A percentile compares a stretch with the other conserved stretches of the same genome.
Evolutionary conservation across 2,113 vertebrate genomes (phyloP).

Genomic region (Epinephelus fuscoguttatus): DNA sequence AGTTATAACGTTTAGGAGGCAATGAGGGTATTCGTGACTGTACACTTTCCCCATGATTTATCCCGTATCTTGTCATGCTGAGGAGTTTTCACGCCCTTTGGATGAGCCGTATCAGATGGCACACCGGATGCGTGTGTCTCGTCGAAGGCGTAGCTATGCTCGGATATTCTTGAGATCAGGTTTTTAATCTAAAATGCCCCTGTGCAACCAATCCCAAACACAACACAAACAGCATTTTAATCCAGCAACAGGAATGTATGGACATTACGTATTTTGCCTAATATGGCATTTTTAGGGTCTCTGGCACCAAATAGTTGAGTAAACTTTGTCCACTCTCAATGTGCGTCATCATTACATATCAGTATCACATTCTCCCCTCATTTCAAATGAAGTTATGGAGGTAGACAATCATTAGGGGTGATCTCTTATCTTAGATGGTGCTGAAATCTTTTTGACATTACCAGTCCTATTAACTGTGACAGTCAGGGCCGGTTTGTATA

Average conservation of each 20-base stretch:
- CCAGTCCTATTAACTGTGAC: background rate
- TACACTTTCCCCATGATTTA: conserved; percentile 37
- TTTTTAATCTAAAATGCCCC: conserved; percentile 68
- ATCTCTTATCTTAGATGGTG: conserved; percentile 64
- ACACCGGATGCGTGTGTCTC: conserved; percentile 44
- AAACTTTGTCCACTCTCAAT: background rate
- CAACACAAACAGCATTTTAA: conserved; percentile 31
- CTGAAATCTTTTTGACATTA: conserved; percentile 33
- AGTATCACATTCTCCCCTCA: background rate
- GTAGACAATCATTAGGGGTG: conserved; percentile 19
- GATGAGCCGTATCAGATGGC: conserved; percentile 51
- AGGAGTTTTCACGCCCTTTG: conserved; percentile 57
- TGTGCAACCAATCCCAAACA: conserved; percentile 76
- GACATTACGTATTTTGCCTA: accelerated
- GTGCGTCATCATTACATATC: background rate
- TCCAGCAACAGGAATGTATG: background rate
- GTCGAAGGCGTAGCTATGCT: background rate
- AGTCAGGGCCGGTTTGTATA: background rate
- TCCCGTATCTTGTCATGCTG: conserved; percentile 62
- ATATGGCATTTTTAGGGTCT: background rate
- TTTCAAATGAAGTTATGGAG: conserved; percentile 20
- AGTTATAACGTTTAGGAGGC: background rate
- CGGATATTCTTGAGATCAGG: conserved; percentile 33
- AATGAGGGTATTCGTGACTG: conserved; percentile 80
- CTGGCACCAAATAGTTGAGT: background rate